phyloP scores from a whole-genome alignment of 2,113 vertebrate genomes.

The Artemisiospiza belli region DNA sequence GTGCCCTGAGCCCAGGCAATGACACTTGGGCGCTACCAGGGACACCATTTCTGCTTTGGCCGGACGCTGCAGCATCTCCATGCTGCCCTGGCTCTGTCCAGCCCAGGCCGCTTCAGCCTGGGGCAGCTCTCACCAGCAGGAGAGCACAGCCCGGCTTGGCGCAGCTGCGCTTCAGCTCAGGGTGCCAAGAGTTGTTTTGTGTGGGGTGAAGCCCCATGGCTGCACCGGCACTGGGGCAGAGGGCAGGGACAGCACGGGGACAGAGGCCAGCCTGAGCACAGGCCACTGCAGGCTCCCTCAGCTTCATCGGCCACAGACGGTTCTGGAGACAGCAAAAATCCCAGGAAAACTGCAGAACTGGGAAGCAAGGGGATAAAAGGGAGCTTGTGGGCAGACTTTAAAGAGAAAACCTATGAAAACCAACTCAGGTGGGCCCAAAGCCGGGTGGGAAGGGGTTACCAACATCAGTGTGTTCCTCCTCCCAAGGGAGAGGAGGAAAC shows the following conservation, averaged over 20 bases:
- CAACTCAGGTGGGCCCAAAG: too few relatives aligned
- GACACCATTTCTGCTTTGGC: neutral
- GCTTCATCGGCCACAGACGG: fast-evolving
- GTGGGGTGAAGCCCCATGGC: neutral
- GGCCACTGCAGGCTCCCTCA: neutral
- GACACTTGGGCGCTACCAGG: neutral
- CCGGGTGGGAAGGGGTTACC: too few relatives aligned
- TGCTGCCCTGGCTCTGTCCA: neutral
- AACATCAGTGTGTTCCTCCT: too few relatives aligned
- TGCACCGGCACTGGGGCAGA: neutral
- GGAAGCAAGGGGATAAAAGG: neutral
- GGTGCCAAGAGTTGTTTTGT: neutral
- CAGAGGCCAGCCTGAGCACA: neutral
- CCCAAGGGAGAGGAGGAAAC: too few relatives aligned
- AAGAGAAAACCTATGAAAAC: too few relatives aligned
- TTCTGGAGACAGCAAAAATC: neutral
- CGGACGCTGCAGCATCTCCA: neutral
- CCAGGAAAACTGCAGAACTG: neutral
- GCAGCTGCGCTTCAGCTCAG: neutral
- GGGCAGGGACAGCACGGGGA: neutral
- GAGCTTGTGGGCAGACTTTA: too few relatives aligned
- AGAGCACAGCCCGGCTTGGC: neutral
- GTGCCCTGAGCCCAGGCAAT: neutral
- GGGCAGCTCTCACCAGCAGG: neutral
- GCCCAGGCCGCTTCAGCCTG: neutral